phyloP scores from a whole-genome alignment of 2,888 invertebrate species.

The Noctua janthe region DNA sequence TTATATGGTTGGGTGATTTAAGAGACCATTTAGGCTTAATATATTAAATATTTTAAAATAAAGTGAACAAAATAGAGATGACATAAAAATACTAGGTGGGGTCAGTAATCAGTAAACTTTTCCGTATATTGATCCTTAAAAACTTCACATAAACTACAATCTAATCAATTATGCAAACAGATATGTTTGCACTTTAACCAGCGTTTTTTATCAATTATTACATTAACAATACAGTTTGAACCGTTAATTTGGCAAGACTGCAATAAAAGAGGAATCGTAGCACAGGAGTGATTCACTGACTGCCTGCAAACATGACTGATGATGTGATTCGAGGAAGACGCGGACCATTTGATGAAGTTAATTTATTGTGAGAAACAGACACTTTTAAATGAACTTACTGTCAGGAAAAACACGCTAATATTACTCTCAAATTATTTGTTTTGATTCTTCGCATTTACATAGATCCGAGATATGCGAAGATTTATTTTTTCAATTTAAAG shows the following conservation, averaged over 20 bases:
- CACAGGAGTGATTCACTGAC: conserved; percentile 63
- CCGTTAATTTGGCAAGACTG: conserved; percentile 52
- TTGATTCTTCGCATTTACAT: conserved; percentile 23
- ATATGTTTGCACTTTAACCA: background rate
- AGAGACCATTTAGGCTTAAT: conserved; percentile 26
- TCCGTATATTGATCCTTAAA: background rate
- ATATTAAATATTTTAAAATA: conserved; percentile 3
- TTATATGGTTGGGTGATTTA: conserved; percentile 43
- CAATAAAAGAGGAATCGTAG: conserved; percentile 58
- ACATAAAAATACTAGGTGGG: conserved; percentile 22
- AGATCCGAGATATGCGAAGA: conserved; percentile 25
- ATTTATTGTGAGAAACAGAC: conserved; percentile 59
- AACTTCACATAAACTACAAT: background rate
- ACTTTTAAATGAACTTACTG: conserved; percentile 43
- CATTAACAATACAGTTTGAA: conserved; percentile 39
- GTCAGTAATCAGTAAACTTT: conserved; percentile 8
- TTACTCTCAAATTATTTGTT: conserved; percentile 36
- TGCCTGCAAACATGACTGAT: conserved; percentile 57
- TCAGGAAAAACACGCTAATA: conserved; percentile 39
- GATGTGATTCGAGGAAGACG: conserved; percentile 61
- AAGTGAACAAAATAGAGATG: conserved; percentile 16
- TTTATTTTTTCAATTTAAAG: conserved; percentile 25
- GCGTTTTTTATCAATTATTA: conserved; percentile 23
- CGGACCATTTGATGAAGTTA: conserved; percentile 59
- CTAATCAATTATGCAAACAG: conserved; percentile 5